A percentile compares a stretch with the other conserved stretches of the same genome.
These are phyloP conservation scores for Rutpela maculata DNA, from an alignment of 2,888 invertebrate genomes.

Conservation along the genomic window DNA sequence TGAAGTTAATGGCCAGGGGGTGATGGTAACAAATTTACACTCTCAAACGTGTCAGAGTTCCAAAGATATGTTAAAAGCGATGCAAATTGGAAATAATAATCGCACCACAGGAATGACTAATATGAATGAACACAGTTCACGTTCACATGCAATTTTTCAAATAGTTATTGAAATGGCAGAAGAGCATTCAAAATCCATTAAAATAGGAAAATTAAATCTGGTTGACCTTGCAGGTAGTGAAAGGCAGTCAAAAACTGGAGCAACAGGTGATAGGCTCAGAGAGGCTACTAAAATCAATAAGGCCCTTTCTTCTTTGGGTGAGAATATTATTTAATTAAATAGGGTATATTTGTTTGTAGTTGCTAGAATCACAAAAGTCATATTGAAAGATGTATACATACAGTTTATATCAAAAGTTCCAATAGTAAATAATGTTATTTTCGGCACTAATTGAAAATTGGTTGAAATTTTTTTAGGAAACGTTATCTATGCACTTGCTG, in stretches of 20 bases:
- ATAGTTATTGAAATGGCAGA: constrained; percentile 97
- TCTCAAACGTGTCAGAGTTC: constrained; percentile 96
- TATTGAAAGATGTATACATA: no score
- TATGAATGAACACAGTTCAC: constrained; percentile 95
- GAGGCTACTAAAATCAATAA: constrained; percentile 99
- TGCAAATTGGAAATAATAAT: constrained; percentile 95
- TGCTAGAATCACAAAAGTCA: no score
- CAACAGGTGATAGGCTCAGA: constrained; percentile 93
- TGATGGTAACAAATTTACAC: constrained; percentile 96
- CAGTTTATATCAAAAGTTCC: no score
- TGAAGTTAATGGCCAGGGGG: constrained; percentile 85
- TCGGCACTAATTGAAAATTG: background rate
- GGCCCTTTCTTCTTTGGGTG: constrained; percentile 95
- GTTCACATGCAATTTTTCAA: constrained; percentile 98
- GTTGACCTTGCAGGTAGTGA: constrained; percentile 99
- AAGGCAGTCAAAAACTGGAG: constrained; percentile 96
- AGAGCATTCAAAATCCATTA: constrained; percentile 77
- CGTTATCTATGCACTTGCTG: constrained; percentile 97
- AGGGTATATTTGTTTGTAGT: background rate
- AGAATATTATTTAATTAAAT: constrained; percentile 16
- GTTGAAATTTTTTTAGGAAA: constrained; percentile 75
- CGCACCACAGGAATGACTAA: constrained; percentile 87
- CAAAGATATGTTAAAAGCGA: constrained; percentile 94
- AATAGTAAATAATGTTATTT: no score
- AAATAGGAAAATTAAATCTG: constrained; percentile 96